Conservation (phyloP, 2,797 vertebrate species). For the Rhinophrynus dorsalis region DNA sequence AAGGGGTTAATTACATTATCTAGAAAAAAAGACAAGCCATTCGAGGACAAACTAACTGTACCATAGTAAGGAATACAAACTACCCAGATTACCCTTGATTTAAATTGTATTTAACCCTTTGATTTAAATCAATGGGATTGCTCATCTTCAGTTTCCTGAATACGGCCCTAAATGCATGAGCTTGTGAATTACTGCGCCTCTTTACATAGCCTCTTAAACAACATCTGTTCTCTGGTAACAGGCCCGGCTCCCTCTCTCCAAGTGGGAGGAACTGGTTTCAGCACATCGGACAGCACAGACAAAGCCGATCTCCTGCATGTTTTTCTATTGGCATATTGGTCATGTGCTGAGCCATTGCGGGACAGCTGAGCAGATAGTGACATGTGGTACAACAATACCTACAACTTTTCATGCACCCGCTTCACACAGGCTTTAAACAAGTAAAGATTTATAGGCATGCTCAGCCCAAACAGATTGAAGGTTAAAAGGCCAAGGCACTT, state of each 20-base stretch:
- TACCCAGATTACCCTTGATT: too few species aligned
- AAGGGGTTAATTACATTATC: too few species aligned
- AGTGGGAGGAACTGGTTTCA: background rate
- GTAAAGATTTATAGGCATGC: conserved; percentile 37
- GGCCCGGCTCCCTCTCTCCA: background rate
- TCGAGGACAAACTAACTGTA: too few species aligned
- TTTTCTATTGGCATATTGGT: conserved; percentile 36
- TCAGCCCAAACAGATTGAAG: conserved; percentile 41
- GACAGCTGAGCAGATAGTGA: conserved; percentile 31
- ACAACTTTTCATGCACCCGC: conserved; percentile 8
- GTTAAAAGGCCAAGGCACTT: conserved; percentile 39
- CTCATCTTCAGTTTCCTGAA: background rate
- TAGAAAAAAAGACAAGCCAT: too few species aligned
- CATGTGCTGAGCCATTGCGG: background rate
- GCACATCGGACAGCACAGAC: conserved; percentile 7
- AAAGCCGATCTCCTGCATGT: conserved; percentile 14
- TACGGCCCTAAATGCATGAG: too few species aligned
- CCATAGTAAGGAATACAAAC: too few species aligned
- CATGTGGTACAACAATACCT: conserved; percentile 41
- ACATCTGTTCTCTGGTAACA: conserved; percentile 21
- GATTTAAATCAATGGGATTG: background rate
- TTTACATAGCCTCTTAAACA: conserved; percentile 1
- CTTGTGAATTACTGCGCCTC: background rate
- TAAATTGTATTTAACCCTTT: too few species aligned
- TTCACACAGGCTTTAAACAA: conserved; percentile 29